Percentiles rank a stretch among this genome's conserved stretches.
These are phyloP conservation scores for Erythrolamprus reginae DNA, from an alignment of 2,113 vertebrate species.

Conservation along the genomic window DNA sequence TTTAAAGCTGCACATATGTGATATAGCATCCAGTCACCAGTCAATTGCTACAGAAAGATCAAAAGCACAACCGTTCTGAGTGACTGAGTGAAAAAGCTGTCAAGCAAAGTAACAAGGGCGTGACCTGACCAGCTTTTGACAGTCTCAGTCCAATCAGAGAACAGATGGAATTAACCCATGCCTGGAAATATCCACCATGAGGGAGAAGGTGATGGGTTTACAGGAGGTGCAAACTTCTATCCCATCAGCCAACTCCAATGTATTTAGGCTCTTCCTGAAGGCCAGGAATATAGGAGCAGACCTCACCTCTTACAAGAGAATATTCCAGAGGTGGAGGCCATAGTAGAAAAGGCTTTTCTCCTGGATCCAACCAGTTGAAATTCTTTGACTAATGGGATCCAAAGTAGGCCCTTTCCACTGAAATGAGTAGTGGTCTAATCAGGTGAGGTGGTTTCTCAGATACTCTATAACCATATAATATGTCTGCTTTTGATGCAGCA, in stretches of 20 bases:
- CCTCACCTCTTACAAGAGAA: neutral
- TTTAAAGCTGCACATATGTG: no score
- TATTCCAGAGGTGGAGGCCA: neutral
- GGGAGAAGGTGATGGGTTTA: neutral
- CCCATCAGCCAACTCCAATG: neutral
- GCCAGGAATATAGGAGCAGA: neutral
- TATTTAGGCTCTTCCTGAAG: neutral
- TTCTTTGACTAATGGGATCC: neutral
- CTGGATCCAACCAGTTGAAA: neutral
- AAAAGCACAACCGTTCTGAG: no score
- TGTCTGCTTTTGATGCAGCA: neutral
- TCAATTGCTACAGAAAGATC: no score
- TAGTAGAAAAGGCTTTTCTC: neutral
- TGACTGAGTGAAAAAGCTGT: no score
- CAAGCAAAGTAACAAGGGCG: no score
- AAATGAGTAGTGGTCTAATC: neutral
- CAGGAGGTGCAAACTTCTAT: neutral
- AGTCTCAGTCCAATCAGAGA: no score
- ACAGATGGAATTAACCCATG: no score
- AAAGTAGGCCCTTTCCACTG: neutral
- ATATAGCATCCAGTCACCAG: no score
- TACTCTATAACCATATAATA: neutral
- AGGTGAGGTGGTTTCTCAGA: neutral
- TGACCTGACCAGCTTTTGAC: no score
- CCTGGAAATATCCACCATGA: no score